Percentiles rank a stretch among this genome's conserved stretches.
phyloP scores from a whole-genome alignment of 2,888 invertebrate species.

The Agrochola macilenta region DNA sequence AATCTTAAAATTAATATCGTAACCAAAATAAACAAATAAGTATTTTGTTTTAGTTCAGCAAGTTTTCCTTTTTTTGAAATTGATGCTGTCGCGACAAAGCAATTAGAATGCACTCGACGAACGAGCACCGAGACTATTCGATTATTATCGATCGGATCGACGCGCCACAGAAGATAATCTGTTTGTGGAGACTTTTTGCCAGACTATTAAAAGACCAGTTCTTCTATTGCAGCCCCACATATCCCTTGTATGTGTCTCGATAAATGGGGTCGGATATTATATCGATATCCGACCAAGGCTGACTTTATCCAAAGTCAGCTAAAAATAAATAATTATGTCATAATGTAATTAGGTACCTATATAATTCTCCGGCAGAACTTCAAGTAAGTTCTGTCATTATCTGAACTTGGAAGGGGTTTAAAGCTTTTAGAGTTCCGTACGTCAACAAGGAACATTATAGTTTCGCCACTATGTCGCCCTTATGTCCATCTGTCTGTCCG shows the following conservation, averaged over 20 bases:
- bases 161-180: constrained; percentile 46
- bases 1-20: neutral
- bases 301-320: neutral
- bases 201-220: constrained; percentile 10
- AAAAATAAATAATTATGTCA: too few relatives aligned
- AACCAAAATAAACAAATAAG: neutral
- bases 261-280: neutral
- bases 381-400: too few relatives aligned
- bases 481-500: too few relatives aligned
- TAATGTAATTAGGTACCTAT: too few relatives aligned
- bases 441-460: too few relatives aligned
- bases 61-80: constrained; percentile 33
- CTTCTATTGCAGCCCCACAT: constrained; percentile 4
- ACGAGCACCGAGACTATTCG: constrained; percentile 56
- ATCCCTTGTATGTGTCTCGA: neutral
- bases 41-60: neutral
- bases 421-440: too few relatives aligned
- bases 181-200: constrained; percentile 42
- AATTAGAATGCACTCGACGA: constrained; percentile 53
- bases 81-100: constrained; percentile 38
- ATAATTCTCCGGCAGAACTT: too few relatives aligned
- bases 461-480: too few relatives aligned
- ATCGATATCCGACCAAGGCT: neutral
- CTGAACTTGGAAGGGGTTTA: too few relatives aligned
- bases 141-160: constrained; percentile 47